These are phyloP conservation scores for Norana najaformis DNA, from an alignment of 2,888 invertebrate genomes.

Conservation along the genomic window DNA sequence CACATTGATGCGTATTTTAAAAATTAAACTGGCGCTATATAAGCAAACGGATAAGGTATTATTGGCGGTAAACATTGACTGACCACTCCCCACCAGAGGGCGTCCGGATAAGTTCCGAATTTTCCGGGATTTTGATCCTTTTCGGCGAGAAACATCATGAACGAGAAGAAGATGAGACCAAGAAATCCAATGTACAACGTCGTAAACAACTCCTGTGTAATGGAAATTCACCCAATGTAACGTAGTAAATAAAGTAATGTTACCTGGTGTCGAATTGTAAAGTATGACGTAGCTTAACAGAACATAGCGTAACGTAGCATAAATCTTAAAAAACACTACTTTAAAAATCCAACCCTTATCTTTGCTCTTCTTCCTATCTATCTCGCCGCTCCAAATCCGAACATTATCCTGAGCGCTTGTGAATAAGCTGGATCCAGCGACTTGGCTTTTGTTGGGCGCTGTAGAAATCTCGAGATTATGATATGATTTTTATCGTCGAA, in stretches of 20 bases:
- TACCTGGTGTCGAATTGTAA: neutral
- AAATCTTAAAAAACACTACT: neutral
- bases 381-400: too few relatives aligned
- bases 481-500: too few relatives aligned
- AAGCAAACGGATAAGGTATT: neutral
- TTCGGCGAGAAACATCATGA: constrained; percentile 70
- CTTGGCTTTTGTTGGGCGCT: too few relatives aligned
- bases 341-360: neutral
- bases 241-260: neutral
- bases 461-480: too few relatives aligned
- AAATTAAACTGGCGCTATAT: too few relatives aligned
- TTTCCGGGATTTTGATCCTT: constrained; percentile 65
- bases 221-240: neutral
- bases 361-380: neutral
- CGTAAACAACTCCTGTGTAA: constrained; percentile 83
- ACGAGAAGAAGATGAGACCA: constrained; percentile 90
- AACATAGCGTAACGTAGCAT: neutral
- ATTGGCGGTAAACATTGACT: constrained; percentile 64
- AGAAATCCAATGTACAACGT: constrained; percentile 92
- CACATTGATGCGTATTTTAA: too few relatives aligned
- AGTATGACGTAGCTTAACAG: neutral
- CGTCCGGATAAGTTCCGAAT: constrained; percentile 89
- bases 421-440: too few relatives aligned
- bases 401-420: too few relatives aligned
- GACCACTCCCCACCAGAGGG: constrained; percentile 95